phyloP scores from a whole-genome alignment of 2,888 invertebrate genomes.

The Plebejus anna region DNA sequence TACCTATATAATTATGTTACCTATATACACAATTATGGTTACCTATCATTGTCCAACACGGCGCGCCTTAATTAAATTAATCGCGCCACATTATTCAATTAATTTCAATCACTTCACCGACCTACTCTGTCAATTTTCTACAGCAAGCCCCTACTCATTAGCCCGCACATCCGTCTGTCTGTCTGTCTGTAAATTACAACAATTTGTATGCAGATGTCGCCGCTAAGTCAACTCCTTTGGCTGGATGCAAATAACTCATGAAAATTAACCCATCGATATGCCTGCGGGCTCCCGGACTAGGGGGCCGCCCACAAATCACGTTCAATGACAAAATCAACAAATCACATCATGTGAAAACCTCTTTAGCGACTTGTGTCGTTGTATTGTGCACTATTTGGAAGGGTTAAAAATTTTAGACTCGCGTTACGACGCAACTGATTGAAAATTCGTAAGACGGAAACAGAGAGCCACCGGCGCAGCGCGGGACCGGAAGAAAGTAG shows the following conservation, averaged over 20 bases:
- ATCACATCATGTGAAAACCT: no score
- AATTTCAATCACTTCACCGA: background rate
- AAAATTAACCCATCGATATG: conserved; percentile 74
- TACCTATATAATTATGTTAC: no score
- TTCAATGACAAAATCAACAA: background rate
- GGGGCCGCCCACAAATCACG: background rate
- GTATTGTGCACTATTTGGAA: no score
- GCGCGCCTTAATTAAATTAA: no score
- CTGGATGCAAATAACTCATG: conserved; percentile 68
- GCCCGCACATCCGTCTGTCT: conserved; percentile 55
- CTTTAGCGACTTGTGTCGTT: no score
- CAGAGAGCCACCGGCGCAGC: no score
- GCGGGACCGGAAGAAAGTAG: no score
- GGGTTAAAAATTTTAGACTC: no score
- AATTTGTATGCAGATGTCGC: conserved; percentile 73
- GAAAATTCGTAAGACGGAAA: no score
- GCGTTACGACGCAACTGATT: no score
- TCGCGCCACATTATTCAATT: background rate
- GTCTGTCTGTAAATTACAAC: conserved; percentile 70
- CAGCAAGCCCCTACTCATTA: conserved; percentile 38
- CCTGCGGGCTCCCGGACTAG: conserved; percentile 30
- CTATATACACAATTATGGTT: no score
- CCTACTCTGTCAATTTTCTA: background rate
- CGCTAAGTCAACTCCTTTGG: conserved; percentile 62
- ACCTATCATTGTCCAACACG: no score